Evolutionary conservation across 2,113 vertebrate genomes (phyloP).

Genomic region (Ivindomyrus marchei): DNA sequence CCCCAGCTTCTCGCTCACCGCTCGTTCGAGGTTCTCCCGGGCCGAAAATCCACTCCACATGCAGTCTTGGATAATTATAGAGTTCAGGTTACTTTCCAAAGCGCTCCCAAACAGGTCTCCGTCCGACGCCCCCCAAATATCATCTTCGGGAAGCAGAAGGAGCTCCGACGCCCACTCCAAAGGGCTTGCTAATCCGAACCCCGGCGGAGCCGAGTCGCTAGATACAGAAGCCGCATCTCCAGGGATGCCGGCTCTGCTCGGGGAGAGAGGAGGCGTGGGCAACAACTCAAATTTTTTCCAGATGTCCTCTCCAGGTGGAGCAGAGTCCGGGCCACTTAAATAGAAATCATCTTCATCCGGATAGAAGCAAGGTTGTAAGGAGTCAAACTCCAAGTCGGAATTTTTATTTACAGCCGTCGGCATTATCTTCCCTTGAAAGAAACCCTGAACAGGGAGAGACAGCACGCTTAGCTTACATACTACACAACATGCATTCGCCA

Average conservation of each 20-base stretch:
- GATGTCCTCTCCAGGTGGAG: constrained; percentile 97
- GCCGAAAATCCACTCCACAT: constrained; percentile 98
- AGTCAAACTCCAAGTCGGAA: constrained; percentile 95
- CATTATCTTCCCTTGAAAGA: constrained; percentile 63
- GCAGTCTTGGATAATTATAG: constrained; percentile 94
- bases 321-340: constrained; percentile 86
- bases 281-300: constrained; percentile 99
- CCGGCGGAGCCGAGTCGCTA: constrained; percentile 52
- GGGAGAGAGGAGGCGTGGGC: constrained; percentile 91
- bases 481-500: neutral
- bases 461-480: neutral
- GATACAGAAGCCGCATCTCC: constrained; percentile 59
- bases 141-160: constrained; percentile 74
- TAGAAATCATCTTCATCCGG: constrained; percentile 98
- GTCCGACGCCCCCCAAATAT: constrained; percentile 72
- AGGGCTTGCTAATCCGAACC: constrained; percentile 64
- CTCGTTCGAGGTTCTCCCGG: constrained; percentile 86
- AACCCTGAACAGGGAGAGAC: constrained; percentile 35
- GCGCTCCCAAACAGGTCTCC: constrained; percentile 67
- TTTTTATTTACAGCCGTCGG: constrained; percentile 86
- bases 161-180: constrained; percentile 92
- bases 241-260: constrained; percentile 81
- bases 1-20: constrained; percentile 84
- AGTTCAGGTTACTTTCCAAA: constrained; percentile 76
- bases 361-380: constrained; percentile 93